A percentile compares a stretch with the other conserved stretches of the same genome.
Conservation (phyloP, 2,797 vertebrate genomes). For the Brachymystax lenok region DNA sequence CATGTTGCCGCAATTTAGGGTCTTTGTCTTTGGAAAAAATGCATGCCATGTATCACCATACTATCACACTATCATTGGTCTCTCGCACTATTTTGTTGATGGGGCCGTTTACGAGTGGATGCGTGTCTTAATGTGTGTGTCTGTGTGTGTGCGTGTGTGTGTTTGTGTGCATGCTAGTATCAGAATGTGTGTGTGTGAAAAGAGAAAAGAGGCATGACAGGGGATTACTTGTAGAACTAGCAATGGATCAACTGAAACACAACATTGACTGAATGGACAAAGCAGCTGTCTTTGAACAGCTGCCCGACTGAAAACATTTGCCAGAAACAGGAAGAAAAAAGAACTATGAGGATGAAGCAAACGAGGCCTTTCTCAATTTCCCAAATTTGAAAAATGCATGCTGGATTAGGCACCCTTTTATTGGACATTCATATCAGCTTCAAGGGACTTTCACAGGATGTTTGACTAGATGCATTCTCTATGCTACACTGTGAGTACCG, state of each 20-base stretch:
- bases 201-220: constrained; percentile 43
- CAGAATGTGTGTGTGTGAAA: constrained; percentile 20
- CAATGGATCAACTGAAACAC: constrained; percentile 80
- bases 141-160: constrained; percentile 20
- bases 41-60: constrained; percentile 38
- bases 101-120: constrained; percentile 31
- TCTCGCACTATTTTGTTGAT: constrained; percentile 31
- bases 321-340: constrained; percentile 50
- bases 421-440: constrained; percentile 68
- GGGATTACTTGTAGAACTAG: constrained; percentile 77
- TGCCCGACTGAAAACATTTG: constrained; percentile 72
- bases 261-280: constrained; percentile 73
- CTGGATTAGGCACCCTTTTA: constrained; percentile 66
- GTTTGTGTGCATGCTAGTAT: neutral
- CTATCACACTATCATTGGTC: constrained; percentile 24
- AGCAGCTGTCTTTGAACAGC: constrained; percentile 82
- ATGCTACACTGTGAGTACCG: constrained; percentile 15
- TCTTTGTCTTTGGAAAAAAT: constrained; percentile 63
- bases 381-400: constrained; percentile 66
- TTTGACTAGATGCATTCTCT: constrained; percentile 34
- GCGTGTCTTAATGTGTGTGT: constrained; percentile 7
- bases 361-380: constrained; percentile 65
- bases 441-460: constrained; percentile 59
- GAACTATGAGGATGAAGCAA: constrained; percentile 66
- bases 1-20: constrained; percentile 60